Evolutionary conservation across 2,113 vertebrate species (phyloP), one percentile per base, ranked within the genome.

Genomic region (Gulo gulo): DNA sequence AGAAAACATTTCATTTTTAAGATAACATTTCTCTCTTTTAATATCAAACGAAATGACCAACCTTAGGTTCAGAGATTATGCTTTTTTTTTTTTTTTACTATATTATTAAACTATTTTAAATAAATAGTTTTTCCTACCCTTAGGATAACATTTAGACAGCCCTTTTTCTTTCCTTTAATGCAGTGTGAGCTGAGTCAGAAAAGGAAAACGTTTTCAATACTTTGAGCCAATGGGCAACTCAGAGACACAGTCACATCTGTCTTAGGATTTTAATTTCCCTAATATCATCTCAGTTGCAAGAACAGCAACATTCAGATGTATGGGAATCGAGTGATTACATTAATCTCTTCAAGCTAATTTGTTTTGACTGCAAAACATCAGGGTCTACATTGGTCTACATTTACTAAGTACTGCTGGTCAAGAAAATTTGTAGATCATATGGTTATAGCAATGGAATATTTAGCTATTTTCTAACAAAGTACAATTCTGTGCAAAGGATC

Each of bases 1-100:
- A 74, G 65, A 87, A 94, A 92, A 47, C 57, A 92, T 80, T 84
- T 95, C 36, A 42, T 55, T 79, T 96, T 71, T 79, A 90, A 88
- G 39, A 47, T 55, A 91, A 13, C 13, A 67, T 95, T 92, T 95
- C 39, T 94, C 23, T 88, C 45, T 90, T 88, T 83, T 34, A 15
- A 82, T 84, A 42, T 85, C 26, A 96, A 92, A 73, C 11, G 11
- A 90, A 91, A 61, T 63, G n/a, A 73, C 57, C 29, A 94, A 45
- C 6, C n/a, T 80, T 76, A n/a, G 13, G 39, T 95, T 89, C 79
- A 86, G 80, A 73, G 21, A 83, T 84, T 94, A 63, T 59, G 31
- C 2, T 73, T 94, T 81, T 47, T 47, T 42, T 39, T n/a, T 39
- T 42, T 81, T 47, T 73, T 71, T 31, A 4, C 6, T 65, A 4